Base-by-base conservation (phyloP, 2,113 vertebrate genomes). In the Nibea coibor region DNA sequence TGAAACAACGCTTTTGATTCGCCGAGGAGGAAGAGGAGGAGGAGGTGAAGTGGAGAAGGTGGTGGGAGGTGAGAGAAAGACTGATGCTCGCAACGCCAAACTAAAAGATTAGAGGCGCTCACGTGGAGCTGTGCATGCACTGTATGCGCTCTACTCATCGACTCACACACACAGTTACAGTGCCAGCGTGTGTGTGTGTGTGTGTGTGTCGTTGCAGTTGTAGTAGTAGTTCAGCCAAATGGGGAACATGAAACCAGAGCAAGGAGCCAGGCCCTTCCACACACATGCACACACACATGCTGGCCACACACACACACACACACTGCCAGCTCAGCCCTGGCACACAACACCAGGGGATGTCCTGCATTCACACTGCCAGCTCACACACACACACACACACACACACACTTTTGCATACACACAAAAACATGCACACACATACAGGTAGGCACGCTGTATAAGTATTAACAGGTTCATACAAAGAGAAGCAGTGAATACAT, bases 181-280 rank as follows among this genome's bases (percentile, higher is more conserved):
- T n/a, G 26, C 42, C 47, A n/a, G 59, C 57, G 28, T 59, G 61
- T 58, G 59, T 56, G 31, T 70, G 45, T 35, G 86, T 90, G 43
- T 62, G 31, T 66, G 64, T 61, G 67, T 20, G 83, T 39, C 45
- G 42, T 93, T 93, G 90, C 91, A 59, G 95, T 94, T 90, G 94
- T 86, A 94, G 92, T 92, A 65, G 95, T 93, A 95, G 93, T 94
- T 94, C 94, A 96, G 94, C 95, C 96, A 96, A 96, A 96, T 94
- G 92, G 95, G 94, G 94, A 96, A 94, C 95, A 96, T 94, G 93
- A 96, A 95, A 93, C 95, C 94, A 95, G 94, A 83, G 91, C 91
- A 92, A 93, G 92, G 93, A 96, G 93, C 87, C 81, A 93, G 93
- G 92, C 91, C 93, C 95, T 91, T 94, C 90, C 69, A 78, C 86